A percentile compares a stretch with the other conserved stretches of the same genome.
phyloP scores from a whole-genome alignment of 2,888 invertebrate species.

The Bursaphelenchus okinawaensis region DNA sequence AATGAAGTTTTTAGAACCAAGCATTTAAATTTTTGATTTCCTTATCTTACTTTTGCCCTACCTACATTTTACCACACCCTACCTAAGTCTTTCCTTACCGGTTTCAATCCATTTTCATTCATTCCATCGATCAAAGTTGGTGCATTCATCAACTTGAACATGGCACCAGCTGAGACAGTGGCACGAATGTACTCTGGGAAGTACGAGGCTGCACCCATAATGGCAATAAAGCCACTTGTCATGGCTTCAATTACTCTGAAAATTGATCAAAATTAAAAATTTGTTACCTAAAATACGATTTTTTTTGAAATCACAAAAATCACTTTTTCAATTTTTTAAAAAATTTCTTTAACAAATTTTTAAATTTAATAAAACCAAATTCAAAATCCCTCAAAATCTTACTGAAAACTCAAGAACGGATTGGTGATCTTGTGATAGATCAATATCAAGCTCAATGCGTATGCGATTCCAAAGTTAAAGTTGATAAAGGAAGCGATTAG shows the following conservation, averaged over 20 bases:
- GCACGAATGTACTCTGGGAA: slow-evolving; percentile 32
- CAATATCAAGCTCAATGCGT: slow-evolving; percentile 26
- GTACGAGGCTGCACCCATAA: slow-evolving; percentile 26
- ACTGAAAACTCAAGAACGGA: no score
- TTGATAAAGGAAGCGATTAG: slow-evolving; percentile 20
- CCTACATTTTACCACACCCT: no score
- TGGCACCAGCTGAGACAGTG: slow-evolving; percentile 30
- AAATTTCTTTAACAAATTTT: not conserved
- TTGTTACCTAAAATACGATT: no score
- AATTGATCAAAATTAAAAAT: no score
- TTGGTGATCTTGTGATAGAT: no score
- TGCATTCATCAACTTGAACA: slow-evolving; percentile 27
- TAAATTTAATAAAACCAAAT: no score
- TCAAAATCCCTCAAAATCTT: no score
- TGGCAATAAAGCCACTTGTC: slow-evolving; percentile 30
- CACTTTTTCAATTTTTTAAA: no score
- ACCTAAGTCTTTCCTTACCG: slow-evolving; percentile 17
- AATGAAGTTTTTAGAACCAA: not conserved
- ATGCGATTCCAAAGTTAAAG: slow-evolving; percentile 29
- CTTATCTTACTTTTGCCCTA: not conserved
- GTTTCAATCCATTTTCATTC: slow-evolving; percentile 16
- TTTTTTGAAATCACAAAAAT: no score
- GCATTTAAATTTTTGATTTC: not conserved
- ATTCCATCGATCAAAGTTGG: slow-evolving; percentile 25
- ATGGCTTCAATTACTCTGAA: slow-evolving; percentile 31